Conservation (phyloP, 2,113 vertebrate species). For the Megaleporinus macrocephalus region DNA sequence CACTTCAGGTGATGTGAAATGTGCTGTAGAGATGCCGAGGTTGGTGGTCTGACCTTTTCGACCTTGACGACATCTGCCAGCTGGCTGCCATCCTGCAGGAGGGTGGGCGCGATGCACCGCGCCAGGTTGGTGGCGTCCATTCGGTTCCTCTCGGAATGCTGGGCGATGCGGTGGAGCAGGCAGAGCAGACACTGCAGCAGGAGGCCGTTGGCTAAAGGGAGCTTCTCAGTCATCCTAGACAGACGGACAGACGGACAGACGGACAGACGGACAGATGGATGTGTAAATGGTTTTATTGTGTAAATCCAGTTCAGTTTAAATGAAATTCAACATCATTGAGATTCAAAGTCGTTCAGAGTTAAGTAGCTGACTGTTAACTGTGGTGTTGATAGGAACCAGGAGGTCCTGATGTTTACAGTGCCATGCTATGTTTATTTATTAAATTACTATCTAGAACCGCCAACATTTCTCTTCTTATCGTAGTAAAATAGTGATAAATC, state of each 20-base stretch:
- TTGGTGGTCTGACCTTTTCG: conserved; percentile 66
- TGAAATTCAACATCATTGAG: too few relatives aligned
- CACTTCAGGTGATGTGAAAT: conserved; percentile 48
- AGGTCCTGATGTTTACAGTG: too few relatives aligned
- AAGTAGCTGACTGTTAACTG: too few relatives aligned
- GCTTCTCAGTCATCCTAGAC: conserved; percentile 80
- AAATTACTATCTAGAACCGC: too few relatives aligned
- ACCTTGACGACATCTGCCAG: conserved; percentile 80
- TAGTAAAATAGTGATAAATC: too few relatives aligned
- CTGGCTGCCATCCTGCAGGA: conserved; percentile 79
- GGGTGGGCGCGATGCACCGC: conserved; percentile 88
- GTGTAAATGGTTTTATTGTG: too few relatives aligned
- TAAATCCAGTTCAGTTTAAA: too few relatives aligned
- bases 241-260: not conserved
- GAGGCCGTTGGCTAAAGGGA: conserved; percentile 81
- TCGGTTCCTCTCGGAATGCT: conserved; percentile 78
- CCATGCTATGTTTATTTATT: too few relatives aligned
- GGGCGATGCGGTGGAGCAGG: conserved; percentile 80
- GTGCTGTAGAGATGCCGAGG: conserved; percentile 51
- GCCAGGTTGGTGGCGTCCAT: conserved; percentile 92
- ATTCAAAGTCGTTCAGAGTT: too few relatives aligned
- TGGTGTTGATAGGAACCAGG: too few relatives aligned
- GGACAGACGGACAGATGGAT: too few relatives aligned
- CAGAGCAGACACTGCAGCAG: conserved; percentile 80
- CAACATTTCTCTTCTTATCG: too few relatives aligned